Percentiles rank a stretch among this genome's conserved stretches.
phyloP scores from a whole-genome alignment of 2,888 invertebrate species.

The Geotrupes spiniger region DNA sequence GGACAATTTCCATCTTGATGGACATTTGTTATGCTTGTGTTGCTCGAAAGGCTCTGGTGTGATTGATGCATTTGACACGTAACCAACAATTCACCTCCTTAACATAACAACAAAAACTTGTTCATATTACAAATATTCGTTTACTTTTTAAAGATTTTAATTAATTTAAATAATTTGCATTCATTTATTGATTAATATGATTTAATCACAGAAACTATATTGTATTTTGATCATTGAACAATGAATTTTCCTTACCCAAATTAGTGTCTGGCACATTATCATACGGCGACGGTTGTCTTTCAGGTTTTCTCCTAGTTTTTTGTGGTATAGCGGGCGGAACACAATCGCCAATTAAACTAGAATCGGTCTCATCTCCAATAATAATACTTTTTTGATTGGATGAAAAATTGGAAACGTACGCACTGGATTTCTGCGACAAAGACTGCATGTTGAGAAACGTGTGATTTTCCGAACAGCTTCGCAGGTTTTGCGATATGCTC shows the following conservation, averaged over 20 bases:
- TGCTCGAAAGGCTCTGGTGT: constrained; percentile 41
- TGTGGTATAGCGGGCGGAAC: constrained; percentile 63
- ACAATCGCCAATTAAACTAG: constrained; percentile 30
- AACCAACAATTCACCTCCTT: constrained; percentile 45
- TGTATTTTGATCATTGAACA: too few relatives aligned
- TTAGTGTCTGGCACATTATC: constrained; percentile 59
- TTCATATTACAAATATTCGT: too few relatives aligned
- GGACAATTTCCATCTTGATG: constrained; percentile 62
- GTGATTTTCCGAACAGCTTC: constrained; percentile 11
- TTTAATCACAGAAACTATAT: too few relatives aligned
- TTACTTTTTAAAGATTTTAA: too few relatives aligned
- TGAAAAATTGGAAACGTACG: constrained; percentile 15
- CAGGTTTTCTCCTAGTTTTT: constrained; percentile 57
- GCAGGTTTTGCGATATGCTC: constrained; percentile 33
- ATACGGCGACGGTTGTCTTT: constrained; percentile 65
- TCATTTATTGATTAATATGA: too few relatives aligned
- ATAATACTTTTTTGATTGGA: constrained; percentile 15
- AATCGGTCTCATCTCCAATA: constrained; percentile 31
- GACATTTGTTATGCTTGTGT: constrained; percentile 33
- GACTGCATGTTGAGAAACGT: constrained; percentile 13
- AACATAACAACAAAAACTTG: too few relatives aligned
- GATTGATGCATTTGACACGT: constrained; percentile 50
- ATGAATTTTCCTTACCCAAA: constrained; percentile 22
- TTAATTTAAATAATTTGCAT: too few relatives aligned
- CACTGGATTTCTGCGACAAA: constrained; percentile 11